phyloP scores from a whole-genome alignment of 1,140 invertebrate species.

The Theocolax elegans region DNA sequence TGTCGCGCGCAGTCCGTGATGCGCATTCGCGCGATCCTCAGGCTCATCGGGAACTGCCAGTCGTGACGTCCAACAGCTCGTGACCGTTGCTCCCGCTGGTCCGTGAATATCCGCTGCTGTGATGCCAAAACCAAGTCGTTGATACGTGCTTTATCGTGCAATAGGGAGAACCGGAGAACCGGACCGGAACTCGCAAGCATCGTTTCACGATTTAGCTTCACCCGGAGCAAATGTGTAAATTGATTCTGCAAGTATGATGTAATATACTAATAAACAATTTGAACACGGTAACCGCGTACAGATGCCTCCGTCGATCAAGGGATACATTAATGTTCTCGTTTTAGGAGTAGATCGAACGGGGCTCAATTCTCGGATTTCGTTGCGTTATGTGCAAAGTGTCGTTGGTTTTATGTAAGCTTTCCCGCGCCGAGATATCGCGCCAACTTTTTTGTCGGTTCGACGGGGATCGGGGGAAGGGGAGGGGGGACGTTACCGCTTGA shows the following conservation, averaged over 20 bases:
- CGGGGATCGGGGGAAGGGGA: conserved; percentile 32
- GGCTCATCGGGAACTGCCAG: conserved; percentile 60
- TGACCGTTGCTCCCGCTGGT: conserved; percentile 57
- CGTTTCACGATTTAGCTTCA: too few species aligned
- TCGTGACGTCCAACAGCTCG: conserved; percentile 58
- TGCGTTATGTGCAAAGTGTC: conserved; percentile 35
- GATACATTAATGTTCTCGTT: conserved; percentile 31
- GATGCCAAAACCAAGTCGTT: conserved; percentile 57
- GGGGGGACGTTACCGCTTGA: not conserved
- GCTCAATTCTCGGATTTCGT: conserved; percentile 8
- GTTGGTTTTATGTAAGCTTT: conserved; percentile 39
- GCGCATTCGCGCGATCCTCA: conserved; percentile 69
- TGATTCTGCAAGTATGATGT: conserved; percentile 25
- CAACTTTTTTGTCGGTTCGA: not conserved
- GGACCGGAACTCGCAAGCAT: too few species aligned
- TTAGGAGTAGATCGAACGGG: conserved; percentile 19
- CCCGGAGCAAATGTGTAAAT: too few species aligned
- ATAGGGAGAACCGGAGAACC: too few species aligned
- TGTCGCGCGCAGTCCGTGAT: conserved; percentile 71
- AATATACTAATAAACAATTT: conserved; percentile 10
- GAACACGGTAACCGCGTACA: conserved; percentile 35
- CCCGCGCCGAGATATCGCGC: conserved; percentile 40
- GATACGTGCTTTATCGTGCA: conserved; percentile 26
- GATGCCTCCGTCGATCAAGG: conserved; percentile 23
- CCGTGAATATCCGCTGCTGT: conserved; percentile 57